Base-by-base conservation (phyloP, 1,140 invertebrate species). In the Lepidurus couesii region DNA sequence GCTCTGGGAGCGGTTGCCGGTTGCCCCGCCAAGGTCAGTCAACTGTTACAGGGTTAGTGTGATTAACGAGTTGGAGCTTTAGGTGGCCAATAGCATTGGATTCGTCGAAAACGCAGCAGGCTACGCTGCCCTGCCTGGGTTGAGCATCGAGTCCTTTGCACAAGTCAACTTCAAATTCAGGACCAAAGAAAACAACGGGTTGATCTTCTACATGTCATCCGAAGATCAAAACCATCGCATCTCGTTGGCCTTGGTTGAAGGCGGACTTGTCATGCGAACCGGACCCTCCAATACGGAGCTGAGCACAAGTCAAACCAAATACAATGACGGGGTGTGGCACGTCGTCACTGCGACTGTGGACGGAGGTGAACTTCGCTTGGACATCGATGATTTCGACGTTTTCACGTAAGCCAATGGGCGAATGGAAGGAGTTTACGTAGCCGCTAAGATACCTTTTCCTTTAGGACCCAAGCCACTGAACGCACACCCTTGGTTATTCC, bases 301-400 rank as follows among this genome's bases (percentile, higher is more conserved):
- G 89, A 89, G 0, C 87, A 87, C 9, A 26, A 85, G 89, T 1
- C 87, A 86, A 34, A 89, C 86, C 1, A 86, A 84, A 74, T 95
- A 93, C 84, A 93, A 95, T 83, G 96, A 98, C 85, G 92, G 91
- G 44, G 89, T 92, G 78, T 98, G 96, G 95, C 97, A 99, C 85
- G 94, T 95, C 7, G 90, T 98, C 0, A 94, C 93, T 0, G 91
- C 95, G 0, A 92, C 90, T 1, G 92, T 93, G 81, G 89, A 89
- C 84, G 83, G 86, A 74, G 85, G 84, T 26, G 84, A 87, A 76
- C 85, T 95, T 74, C 84, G 90, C 21, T 87, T 98, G 1, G 91
- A 93, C 76, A 92, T 97, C 34, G 96, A 98, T 83, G 96, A 98
- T 83, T 89, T 86, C 76, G 89, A 91, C 78, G 87, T 86, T 79